Evolutionary conservation across 2,113 vertebrate genomes (phyloP).

Genomic region (Thermophis baileyi): DNA sequence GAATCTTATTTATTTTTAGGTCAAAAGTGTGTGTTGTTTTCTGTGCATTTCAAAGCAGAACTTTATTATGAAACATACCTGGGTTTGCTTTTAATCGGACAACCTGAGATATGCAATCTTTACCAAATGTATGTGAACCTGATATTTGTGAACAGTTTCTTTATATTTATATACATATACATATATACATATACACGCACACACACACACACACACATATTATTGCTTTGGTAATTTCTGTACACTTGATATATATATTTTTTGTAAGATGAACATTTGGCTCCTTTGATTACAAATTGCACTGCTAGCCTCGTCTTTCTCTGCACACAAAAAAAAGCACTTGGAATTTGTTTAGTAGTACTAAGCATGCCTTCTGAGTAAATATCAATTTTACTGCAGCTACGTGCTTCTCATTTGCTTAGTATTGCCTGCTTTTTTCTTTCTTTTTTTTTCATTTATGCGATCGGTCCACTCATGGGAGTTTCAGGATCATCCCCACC

Average conservation of each 20-base stretch:
- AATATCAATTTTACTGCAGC: neutral
- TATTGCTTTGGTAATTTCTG: slow-evolving; percentile 57
- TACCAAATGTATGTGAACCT: slow-evolving; percentile 50
- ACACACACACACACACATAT: neutral
- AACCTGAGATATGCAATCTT: slow-evolving; percentile 55
- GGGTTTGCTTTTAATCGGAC: slow-evolving; percentile 47
- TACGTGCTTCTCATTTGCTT: neutral
- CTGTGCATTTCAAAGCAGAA: slow-evolving; percentile 57
- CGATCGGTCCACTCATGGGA: neutral
- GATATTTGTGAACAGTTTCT: slow-evolving; percentile 36
- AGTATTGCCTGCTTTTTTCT: neutral
- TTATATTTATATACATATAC: neutral
- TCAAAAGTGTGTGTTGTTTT: slow-evolving; percentile 39
- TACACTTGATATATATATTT: slow-evolving; percentile 46
- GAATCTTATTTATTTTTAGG: slow-evolving; percentile 42
- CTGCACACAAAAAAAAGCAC: slow-evolving; percentile 20
- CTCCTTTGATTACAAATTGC: slow-evolving; percentile 38
- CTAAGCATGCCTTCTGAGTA: slow-evolving; percentile 23
- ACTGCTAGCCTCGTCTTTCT: slow-evolving; percentile 32
- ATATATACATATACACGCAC: neutral
- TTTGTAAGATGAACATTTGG: slow-evolving; percentile 50
- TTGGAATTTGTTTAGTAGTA: slow-evolving; percentile 39
- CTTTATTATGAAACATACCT: slow-evolving; percentile 40
- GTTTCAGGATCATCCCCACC: neutral
- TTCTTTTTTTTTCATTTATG: neutral